Evolutionary conservation across 1,140 invertebrate genomes (phyloP), one percentile per base, ranked within the genome.

Genomic region (Oppia nitens): DNA sequence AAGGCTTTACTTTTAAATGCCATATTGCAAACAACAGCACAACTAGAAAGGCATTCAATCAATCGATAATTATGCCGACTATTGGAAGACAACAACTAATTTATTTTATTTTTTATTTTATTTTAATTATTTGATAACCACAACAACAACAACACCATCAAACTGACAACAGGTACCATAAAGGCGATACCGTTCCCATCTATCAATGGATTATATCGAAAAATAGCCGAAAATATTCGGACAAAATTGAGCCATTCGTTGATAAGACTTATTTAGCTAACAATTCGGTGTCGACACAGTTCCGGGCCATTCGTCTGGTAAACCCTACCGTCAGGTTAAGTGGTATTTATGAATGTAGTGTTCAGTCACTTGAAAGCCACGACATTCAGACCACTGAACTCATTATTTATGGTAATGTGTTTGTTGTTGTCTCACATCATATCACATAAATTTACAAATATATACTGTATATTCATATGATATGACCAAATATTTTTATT

Each of bases 331-430:
- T 27, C 21, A 47, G 29, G 23, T 32, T 60, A 32, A 48, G 40
- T 25, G 59, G 59, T 24, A 29, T 23, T 12, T 60, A 60, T 45
- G 49, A 28, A 9, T 60, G 59, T 26, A 47, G 11, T 49, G 53
- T 60, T 1, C 26, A 21, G 4, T 53, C 58, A 23, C 12, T 59
- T 9, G 17, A 45, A 29, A 59, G 28, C 28, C n/a, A 53, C 27
- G 58, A 59, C 21, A 32, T 20, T 28, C 28, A 53, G 9, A 53
- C 24, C 2, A 53, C 58, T 14, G 11, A 55, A 29, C 24, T 59
- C 14, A 48, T 59, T 47, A 53, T 59, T 24, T 59, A 59, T 53
- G 58, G 58, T 59, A 59, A 59, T n/a, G n/a, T n/a, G n/a, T n/a
- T n/a, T n/a, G n/a, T n/a, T n/a, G n/a, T n/a, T n/a, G n/a, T n/a